Evolutionary conservation across 2,113 vertebrate species (phyloP), one percentile per base, ranked within the genome.

Genomic region (Apus apus): DNA sequence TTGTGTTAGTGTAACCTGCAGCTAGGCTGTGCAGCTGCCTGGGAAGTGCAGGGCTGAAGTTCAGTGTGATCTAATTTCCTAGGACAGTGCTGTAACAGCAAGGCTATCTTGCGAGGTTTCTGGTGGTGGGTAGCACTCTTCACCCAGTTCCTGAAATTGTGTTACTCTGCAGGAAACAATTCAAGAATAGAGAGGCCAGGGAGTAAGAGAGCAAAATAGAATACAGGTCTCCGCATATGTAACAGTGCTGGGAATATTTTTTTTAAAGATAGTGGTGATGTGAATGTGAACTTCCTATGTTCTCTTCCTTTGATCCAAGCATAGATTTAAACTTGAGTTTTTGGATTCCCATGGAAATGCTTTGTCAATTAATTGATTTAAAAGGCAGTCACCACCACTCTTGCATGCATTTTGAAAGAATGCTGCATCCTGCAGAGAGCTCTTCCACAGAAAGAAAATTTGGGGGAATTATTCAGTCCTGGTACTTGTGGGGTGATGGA

Each of bases 401-500:
- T 54, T 36, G 19, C 9, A 17, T n/a, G 17, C 0, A 5, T 88
- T 75, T 66, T 66, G 53, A 48, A 64, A 75, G 29, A 57, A 48
- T 20, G 5, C 2, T 58, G 61, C 66, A 15, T 50, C 15, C 13
- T 80, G 17, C 8, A 27, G 36, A 70, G 36, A 70, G 16, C 11
- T 48, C 12, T 74, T 78, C 34, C 36, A 62, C 16, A 46, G 61
- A 65, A 51, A 62, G 71, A 22, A 45, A 6, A 29, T 54, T 13
- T 32, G 32, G 11, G 10, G 14, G 5, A 3, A 25, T 53, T 29
- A 56, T 74, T 40, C 5, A 74, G 4, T 32, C 68, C 8, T 64
- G 11, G 3, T 40, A 22, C n/a, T 2, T 10, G 23, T 9, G n/a
- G 4, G 7, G 18, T 46, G 51, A 38, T 1, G 0, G 15, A 38